Conservation (phyloP, 2,888 invertebrate species). For the Morpho deidamia region DNA sequence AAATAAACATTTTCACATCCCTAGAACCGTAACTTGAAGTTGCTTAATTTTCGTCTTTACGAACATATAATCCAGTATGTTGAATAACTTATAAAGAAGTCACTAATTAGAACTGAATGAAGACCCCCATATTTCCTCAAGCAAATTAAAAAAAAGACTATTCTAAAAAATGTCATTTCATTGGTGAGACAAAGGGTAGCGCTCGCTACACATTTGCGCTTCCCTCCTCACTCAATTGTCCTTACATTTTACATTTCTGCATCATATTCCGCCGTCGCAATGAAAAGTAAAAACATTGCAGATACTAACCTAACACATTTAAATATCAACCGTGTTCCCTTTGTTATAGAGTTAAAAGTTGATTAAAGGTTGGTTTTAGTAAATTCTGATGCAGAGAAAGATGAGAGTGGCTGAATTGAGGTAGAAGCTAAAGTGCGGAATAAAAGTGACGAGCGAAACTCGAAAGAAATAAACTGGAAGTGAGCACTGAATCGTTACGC, state of each 20-base stretch:
- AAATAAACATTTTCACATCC: neutral
- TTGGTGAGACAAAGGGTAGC: conserved; percentile 45
- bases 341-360: conserved; percentile 28
- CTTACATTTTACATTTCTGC: conserved; percentile 74
- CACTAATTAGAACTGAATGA: conserved; percentile 22
- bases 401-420: conserved; percentile 70
- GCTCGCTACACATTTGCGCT: conserved; percentile 54
- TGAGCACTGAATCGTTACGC: conserved; percentile 27
- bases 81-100: conserved; percentile 8
- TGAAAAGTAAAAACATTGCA: conserved; percentile 73
- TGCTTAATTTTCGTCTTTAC: neutral
- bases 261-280: conserved; percentile 70
- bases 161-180: conserved; percentile 40
- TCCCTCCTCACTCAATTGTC: conserved; percentile 65
- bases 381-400: conserved; percentile 67
- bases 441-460: conserved; percentile 65
- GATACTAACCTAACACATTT: conserved; percentile 21
- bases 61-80: neutral
- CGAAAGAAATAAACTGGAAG: conserved; percentile 34
- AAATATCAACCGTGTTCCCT: conserved; percentile 26
- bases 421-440: conserved; percentile 70
- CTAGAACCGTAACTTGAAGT: too few species aligned
- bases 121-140: conserved; percentile 24
- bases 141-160: conserved; percentile 43
- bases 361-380: conserved; percentile 31